A percentile compares a stretch with the other conserved stretches of the same genome.
Conservation (phyloP, 2,113 vertebrate genomes). For the Danio rerio region GRCz12tu NC_133186.1:24821501-24822000, state of each 20-base stretch:
- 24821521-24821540: slow-evolving; percentile 1
- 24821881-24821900: slow-evolving; percentile 45
- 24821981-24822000: neutral
- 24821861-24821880: slow-evolving; percentile 32
- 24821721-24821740: slow-evolving; percentile 17
- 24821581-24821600: slow-evolving; percentile 36
- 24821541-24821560: slow-evolving; percentile 43
- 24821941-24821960: slow-evolving; percentile 22
- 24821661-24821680: slow-evolving; percentile 38
- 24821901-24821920: neutral
- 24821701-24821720: neutral
- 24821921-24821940: slow-evolving; percentile 30
- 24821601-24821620: slow-evolving; percentile 36
- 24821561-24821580: slow-evolving; percentile 47
- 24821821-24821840: slow-evolving; percentile 43
- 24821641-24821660: slow-evolving; percentile 35
- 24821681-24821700: slow-evolving; percentile 23
- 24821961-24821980: slow-evolving; percentile 36
- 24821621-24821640: neutral
- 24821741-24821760: slow-evolving; percentile 14
- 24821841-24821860: slow-evolving; percentile 23
- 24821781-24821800: slow-evolving; percentile 60
- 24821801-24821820: slow-evolving; percentile 60
- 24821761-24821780: slow-evolving; percentile 46
- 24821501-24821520: slow-evolving; percentile 8